Base-by-base conservation (phyloP, 2,113 vertebrate species). In the Fregetta grallaria region DNA sequence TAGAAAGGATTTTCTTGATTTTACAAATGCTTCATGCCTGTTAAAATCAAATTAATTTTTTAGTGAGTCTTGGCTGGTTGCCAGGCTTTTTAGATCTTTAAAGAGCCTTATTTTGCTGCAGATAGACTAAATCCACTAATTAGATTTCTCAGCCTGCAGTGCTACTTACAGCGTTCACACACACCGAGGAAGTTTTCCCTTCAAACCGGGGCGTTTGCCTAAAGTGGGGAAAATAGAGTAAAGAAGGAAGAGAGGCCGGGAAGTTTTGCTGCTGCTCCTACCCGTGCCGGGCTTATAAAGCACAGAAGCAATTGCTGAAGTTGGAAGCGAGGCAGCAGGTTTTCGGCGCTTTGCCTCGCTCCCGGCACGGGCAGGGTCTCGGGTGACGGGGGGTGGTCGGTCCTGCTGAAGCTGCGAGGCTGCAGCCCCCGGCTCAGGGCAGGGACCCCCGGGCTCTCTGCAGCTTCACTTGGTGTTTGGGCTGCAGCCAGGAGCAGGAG, bases 21-120 rank as follows among this genome's bases (percentile, higher is more conserved):
- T 97, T 94, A 68, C 59, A 8, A 89, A 86, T 0, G 10, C 78
- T 96, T 94, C 59, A 8, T 73, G 93, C 82, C 96, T 93, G 88
- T 94, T 97, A 94, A 96, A 96, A 94, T 68, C 93, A 92, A 94
- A 97, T 97, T 96, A 95, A 97, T 89, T 92, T 92, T 97, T 95
- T 87, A 93, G 94, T 20, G 86, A 30, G 70, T 58, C 73, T 89
- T 96, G 97, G 94, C 87, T 0, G 1, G 56, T 92, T 85, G 91
- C 97, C 96, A 96, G 81, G 50, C 56, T 34, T 85, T 90, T 75
- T 72, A 86, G 86, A 70, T 96, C 91, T 80, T 66, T 62, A 68
- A 87, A 68, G 92, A 91, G 58, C 58, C 62, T 50, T 83, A 38
- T 94, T 95, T 95, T 94, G 67, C 94, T 86, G 91, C 66, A 92